Evolutionary conservation across 1,140 invertebrate genomes (phyloP), one percentile per base, ranked within the genome.

Genomic region (Pemphigus obesinymphae): DNA sequence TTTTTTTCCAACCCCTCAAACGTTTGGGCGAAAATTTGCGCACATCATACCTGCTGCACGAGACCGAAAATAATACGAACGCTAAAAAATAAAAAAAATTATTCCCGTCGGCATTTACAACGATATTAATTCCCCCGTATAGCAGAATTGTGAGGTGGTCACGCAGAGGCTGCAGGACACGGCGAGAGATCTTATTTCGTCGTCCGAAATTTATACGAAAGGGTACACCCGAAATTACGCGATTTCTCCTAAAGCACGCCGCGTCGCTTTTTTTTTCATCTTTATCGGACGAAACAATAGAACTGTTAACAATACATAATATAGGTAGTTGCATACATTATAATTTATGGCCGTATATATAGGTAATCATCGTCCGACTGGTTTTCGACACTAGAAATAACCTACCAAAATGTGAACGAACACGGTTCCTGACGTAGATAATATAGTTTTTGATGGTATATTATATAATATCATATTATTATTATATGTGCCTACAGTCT

Each of bases 151-250:
- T 61, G 13, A 11, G 10, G 10, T 40, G 4, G 5, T 34, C 29
- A 6, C 26, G 2, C n/a, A 26, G 34, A 23, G 37, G 37, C 37
- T 4, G 4, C 37, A 10, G 37, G 37, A 40, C 29, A 3, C 26
- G 68, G 15, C 70, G 8, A 73, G 55, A 61, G 37, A 63, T 80
- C 55, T 58, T 58, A 26, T 76, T 76, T 76, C 73, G 50, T 53
- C 66, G 26, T 7, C 34, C n/a, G 45, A 73, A 15, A 45, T 76
- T 55, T 13, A 20, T 34, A 23, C n/a, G 34, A 78, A 61, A 61
- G 23, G 34, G 29, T 23, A 34, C 13, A 55, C 34, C 26, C 43
- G 20, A 53, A 70, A 70, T 45, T 40, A 40, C 31, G 63, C 34
- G 20, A n/a, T 40, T 23, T 4, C 63, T 68, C 63, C 20, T 34